Evolutionary conservation across 2,888 invertebrate species (phyloP), one percentile per base, ranked within the genome.

Genomic region (Oasisia sp.): DNA sequence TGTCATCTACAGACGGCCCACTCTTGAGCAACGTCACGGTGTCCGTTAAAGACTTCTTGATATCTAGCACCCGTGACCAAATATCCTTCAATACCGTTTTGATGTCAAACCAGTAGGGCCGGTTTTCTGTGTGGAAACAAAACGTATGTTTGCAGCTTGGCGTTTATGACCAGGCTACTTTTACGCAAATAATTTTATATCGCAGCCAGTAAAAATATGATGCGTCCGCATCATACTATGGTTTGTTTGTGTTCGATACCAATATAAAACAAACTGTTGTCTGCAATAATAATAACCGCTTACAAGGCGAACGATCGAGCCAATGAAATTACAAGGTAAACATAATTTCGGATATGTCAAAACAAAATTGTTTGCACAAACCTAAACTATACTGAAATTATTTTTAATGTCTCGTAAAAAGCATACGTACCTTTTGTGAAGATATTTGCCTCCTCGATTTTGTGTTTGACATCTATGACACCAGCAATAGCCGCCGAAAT

Each of bases 31-130:
- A 92, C 19, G 89, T 32, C 12, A 89, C 32, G n/a, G 92, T 90
- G 45, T 90, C 90, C 44, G 12, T 19, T 27, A 45, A 27, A 32
- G 89, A 44, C 32, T 92, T 32, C 44, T 45, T 45, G n/a, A 92
- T 92, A 3, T 44, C 32, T 27, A 7, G 11, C 12, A 92, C 90
- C 14, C 89, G 89, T 5, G 2, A 32, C 92, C 92, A 89, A 11
- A 92, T 32, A 9, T 92, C 92, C 14, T 45, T 50, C 27, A 92
- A 5, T 44, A 38, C 92, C 9, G 58, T 44, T 32, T 32, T 44
- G 44, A 89, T 32, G 89, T 91, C 91, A 91, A 91, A 91, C 91
- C 91, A 91, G 32, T 91, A 91, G 5, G 91, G 91, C 12, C 91
- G 58, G 91, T 91, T 91, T 58, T 74, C 91, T 91, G n/a, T n/a